A percentile compares a stretch with the other conserved stretches of the same genome.
Evolutionary conservation across 2,113 vertebrate genomes (phyloP).

Genomic region (Lota lota): DNA sequence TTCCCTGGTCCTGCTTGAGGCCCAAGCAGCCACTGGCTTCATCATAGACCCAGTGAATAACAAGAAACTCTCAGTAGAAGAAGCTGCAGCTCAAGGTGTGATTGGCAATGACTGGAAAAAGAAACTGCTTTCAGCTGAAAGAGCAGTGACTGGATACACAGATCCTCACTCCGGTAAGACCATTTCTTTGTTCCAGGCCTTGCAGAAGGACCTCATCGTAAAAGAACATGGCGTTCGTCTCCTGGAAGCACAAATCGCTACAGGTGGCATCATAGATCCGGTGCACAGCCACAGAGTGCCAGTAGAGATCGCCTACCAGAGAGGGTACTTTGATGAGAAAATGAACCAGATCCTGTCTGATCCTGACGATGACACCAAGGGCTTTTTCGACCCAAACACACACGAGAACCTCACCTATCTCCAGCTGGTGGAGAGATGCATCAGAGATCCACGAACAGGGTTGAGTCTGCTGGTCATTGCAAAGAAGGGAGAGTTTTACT

Average conservation of each 20-base stretch:
- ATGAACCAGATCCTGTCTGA: constrained; percentile 71
- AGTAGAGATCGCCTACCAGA: constrained; percentile 72
- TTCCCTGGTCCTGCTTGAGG: constrained; percentile 54
- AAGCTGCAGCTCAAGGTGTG: constrained; percentile 38
- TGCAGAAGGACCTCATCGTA: constrained; percentile 56
- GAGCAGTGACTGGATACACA: constrained; percentile 66
- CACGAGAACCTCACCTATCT: constrained; percentile 63
- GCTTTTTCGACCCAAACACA: constrained; percentile 78
- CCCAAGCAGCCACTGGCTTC: constrained; percentile 73
- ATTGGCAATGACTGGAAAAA: constrained; percentile 58
- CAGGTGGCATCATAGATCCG: constrained; percentile 63
- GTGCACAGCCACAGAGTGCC: constrained; percentile 71
- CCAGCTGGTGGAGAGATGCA: constrained; percentile 43
- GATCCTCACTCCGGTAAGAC: constrained; percentile 74
- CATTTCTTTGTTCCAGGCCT: constrained; percentile 70
- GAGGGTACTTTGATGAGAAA: constrained; percentile 73
- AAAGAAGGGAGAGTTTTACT: constrained; percentile 63
- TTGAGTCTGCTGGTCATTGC: constrained; percentile 42
- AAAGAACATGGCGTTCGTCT: constrained; percentile 36
- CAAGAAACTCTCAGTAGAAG: constrained; percentile 64
- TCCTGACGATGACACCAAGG: constrained; percentile 74
- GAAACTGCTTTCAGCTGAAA: constrained; percentile 51
- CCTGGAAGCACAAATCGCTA: constrained; percentile 37
- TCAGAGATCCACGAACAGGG: constrained; percentile 44
- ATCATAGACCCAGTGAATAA: constrained; percentile 67